Base-by-base conservation (phyloP, 2,113 vertebrate genomes). In the Notarius lentiginosus region DNA sequence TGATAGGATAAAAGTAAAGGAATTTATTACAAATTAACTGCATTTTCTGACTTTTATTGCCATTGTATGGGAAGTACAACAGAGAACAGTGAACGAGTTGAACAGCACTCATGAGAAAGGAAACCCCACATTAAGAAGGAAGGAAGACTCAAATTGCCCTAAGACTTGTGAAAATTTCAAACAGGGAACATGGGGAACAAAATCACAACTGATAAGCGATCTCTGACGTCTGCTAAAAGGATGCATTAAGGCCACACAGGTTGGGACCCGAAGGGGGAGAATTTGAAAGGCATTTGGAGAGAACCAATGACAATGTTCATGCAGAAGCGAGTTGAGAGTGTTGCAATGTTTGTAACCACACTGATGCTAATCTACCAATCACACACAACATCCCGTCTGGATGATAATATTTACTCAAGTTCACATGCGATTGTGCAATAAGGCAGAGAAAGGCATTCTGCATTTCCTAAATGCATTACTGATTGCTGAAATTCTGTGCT, bases 71-170 rank as follows among this genome's bases (percentile, higher is more conserved):
- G 24, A 24, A 7, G 22, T 18, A 24, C 53, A 14, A 80, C 61
- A 81, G 1, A 60, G 30, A 47, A 27, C 63, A 61, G 0, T 30
- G 30, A 60, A 65, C 14, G 15, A 83, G 83, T 63, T 84, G 84
- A 88, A 80, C 56, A 72, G 86, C 22, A 75, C 92, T 92, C 90
- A 93, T 94, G 93, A 92, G 92, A 90, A 83, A 91, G 93, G 94
- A 94, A 95, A 92, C 88, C 90, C 87, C 73, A 90, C 92, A 90
- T 90, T 90, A 92, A 93, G 89, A 90, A 91, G 94, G 94, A 95
- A 94, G 94, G 94, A 95, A 95, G 87, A 92, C 87, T 68, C 81
- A 83, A 86, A 93, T 94, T 93, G 92, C 91, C 91, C 79, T 87
- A 83, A 85, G 87, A 91, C 89, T 91, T 90, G 87, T 91, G 85